Evolutionary conservation across 2,113 vertebrate species (phyloP).

Genomic region (Bujurquina vittata): DNA sequence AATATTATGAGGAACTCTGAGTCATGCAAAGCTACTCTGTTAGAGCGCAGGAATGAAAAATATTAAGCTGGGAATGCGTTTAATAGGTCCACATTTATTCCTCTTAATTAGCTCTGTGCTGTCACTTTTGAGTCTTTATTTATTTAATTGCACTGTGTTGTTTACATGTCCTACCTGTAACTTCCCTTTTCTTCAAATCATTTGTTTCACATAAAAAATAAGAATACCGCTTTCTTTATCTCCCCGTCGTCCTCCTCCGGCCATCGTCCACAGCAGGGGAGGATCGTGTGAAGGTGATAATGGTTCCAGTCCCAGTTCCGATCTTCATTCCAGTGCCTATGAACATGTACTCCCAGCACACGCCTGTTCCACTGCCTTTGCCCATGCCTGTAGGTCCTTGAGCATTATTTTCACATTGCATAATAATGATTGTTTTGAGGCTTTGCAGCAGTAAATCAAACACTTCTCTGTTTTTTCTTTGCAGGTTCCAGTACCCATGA

Average conservation of each 20-base stretch:
- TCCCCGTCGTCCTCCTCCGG: neutral
- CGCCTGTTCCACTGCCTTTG: slow-evolving; percentile 88
- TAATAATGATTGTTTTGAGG: neutral
- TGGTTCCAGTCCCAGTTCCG: slow-evolving; percentile 92
- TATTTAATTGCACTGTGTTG: neutral
- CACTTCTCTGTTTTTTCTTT: neutral
- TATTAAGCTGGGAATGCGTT: neutral
- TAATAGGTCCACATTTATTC: neutral
- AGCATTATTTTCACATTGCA: neutral
- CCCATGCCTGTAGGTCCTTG: slow-evolving; percentile 88
- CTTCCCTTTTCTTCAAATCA: neutral
- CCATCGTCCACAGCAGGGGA: slow-evolving; percentile 23
- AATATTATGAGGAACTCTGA: neutral
- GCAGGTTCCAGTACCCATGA: slow-evolving; percentile 90
- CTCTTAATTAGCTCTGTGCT: neutral
- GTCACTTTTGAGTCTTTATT: neutral
- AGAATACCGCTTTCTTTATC: neutral
- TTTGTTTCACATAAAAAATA: neutral
- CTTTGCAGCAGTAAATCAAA: neutral
- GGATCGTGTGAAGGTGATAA: slow-evolving; percentile 81
- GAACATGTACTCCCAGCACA: slow-evolving; percentile 94
- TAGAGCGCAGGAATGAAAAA: neutral
- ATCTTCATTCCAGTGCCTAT: slow-evolving; percentile 94
- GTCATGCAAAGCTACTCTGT: neutral
- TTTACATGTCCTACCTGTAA: neutral